phyloP scores from a whole-genome alignment of 2,797 vertebrate genomes.

The Gallirallus australis region DNA sequence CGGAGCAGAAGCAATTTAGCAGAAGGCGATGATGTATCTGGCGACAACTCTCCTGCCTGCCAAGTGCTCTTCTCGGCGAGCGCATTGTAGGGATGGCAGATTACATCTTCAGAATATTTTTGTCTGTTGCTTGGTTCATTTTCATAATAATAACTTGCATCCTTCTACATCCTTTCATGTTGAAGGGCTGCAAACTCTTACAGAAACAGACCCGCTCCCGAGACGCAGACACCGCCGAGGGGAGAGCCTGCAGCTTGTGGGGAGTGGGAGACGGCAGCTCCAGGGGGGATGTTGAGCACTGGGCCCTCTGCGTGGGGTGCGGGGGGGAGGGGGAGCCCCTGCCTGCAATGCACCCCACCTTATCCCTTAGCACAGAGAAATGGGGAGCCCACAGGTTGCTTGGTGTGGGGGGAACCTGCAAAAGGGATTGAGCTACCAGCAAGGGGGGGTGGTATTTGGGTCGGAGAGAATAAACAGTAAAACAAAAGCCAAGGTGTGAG shows the following conservation, averaged over 20 bases:
- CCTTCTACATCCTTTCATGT: slow-evolving; percentile 61
- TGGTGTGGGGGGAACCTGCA: accelerated
- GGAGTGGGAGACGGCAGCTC: accelerated
- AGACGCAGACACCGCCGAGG: background rate
- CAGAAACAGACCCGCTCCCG: slow-evolving; percentile 8
- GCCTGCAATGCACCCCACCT: background rate
- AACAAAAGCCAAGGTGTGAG: background rate
- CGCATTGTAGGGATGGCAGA: slow-evolving; percentile 53
- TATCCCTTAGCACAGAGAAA: accelerated
- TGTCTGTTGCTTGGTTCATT: slow-evolving; percentile 64
- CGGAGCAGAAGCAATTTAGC: slow-evolving; percentile 66
- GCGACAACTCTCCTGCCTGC: slow-evolving; percentile 64
- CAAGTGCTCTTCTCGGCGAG: slow-evolving; percentile 61
- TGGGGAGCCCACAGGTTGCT: accelerated
- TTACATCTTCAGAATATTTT: slow-evolving; percentile 72
- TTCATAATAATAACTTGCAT: slow-evolving; percentile 71
- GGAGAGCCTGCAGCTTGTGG: accelerated
- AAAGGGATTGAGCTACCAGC: background rate
- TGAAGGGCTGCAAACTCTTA: slow-evolving; percentile 64
- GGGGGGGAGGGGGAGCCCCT: background rate
- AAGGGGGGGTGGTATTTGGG: background rate
- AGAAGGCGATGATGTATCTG: slow-evolving; percentile 60
- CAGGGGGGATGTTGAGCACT: accelerated
- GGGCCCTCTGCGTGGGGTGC: accelerated
- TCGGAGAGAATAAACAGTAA: too few species aligned